phyloP scores from a whole-genome alignment of 2,888 invertebrate species.

The Drosophila mimica region DNA sequence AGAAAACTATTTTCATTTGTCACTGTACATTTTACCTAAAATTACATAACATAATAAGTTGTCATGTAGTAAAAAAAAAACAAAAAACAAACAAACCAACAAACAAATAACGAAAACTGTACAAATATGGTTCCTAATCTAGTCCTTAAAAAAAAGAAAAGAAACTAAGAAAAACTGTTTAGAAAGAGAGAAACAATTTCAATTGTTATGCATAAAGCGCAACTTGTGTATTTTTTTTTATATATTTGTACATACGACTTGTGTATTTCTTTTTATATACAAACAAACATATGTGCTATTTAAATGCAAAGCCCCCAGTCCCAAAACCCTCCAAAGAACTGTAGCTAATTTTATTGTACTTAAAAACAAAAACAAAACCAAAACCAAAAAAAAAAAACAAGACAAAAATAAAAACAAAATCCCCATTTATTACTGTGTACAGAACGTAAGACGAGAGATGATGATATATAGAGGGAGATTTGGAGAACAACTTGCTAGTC shows the following conservation, averaged over 20 bases:
- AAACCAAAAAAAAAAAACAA: slow-evolving; percentile 32
- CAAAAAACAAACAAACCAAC: slow-evolving; percentile 39
- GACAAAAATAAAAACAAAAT: slow-evolving; percentile 17
- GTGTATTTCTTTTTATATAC: slow-evolving; percentile 19
- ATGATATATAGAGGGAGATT: slow-evolving; percentile 19
- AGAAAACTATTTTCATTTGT: slow-evolving; percentile 43
- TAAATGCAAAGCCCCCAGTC: slow-evolving; percentile 28
- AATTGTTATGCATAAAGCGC: slow-evolving; percentile 62
- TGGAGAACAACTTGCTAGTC: slow-evolving; percentile 70
- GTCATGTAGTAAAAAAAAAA: slow-evolving; percentile 26
- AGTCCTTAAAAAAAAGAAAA: slow-evolving; percentile 74
- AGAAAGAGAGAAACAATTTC: slow-evolving; percentile 14
- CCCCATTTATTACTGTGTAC: slow-evolving; percentile 46
- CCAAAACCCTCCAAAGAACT: slow-evolving; percentile 61
- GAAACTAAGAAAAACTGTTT: slow-evolving; percentile 38
- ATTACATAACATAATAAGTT: slow-evolving; percentile 51
- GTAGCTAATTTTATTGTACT: slow-evolving; percentile 74
- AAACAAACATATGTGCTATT: slow-evolving; percentile 13
- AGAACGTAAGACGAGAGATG: slow-evolving; percentile 22
- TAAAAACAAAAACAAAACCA: slow-evolving; percentile 55
- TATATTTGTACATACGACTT: slow-evolving; percentile 5
- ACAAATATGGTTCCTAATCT: slow-evolving; percentile 85
- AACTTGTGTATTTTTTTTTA: slow-evolving; percentile 62
- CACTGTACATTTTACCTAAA: slow-evolving; percentile 70
- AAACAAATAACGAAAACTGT: slow-evolving; percentile 79